Evolutionary conservation across 2,888 invertebrate genomes (phyloP), one percentile per base, ranked within the genome.

Genomic region (Hipparchia sbordonii): DNA sequence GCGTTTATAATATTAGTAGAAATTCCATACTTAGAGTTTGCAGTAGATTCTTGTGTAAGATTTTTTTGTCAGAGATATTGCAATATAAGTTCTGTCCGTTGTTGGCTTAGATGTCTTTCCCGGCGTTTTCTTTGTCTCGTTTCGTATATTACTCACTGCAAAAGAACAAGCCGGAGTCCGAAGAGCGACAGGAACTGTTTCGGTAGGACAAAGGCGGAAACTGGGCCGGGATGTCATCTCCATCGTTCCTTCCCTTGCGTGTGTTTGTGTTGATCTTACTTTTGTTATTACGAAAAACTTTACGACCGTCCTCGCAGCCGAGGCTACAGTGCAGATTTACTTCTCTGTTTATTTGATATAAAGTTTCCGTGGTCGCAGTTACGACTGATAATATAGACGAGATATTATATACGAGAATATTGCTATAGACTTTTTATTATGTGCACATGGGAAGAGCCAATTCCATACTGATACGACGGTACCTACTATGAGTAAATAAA

Each of bases 171-270:
- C 73, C 59, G 56, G 48, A 68, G 72, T 70, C 74, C 65, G 46
- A 70, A 57, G 72, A 70, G 56, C 70, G 84, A 82, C 85, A 83
- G 82, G 78, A 84, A 86, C 86, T 87, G 88, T 87, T 88, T 87
- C 87, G 84, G 87, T 86, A 86, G 84, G 85, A 89, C 88, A 87
- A 88, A 85, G 84, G 86, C 83, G 83, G 79, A 83, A 88, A 89
- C 86, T 87, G 82, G 88, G 87, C 83, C 87, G 75, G 75, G 70
- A 73, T 77, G 74, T 72, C 77, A 77, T 79, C 77, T 78, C 70
- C 70, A 70, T 62, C 61, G 67, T 65, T n/a, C 54, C 70, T 62
- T 70, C 54, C 61, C 60, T 51, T 61, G 60, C 61, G 61, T 72
- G 56, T 63, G 65, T 66, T 71, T 67, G 67, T 68, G 56, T 68